Percentiles rank a stretch among this genome's conserved stretches.
phyloP scores from a whole-genome alignment of 2,113 vertebrate genomes.

The Ivindomyrus marchei region DNA sequence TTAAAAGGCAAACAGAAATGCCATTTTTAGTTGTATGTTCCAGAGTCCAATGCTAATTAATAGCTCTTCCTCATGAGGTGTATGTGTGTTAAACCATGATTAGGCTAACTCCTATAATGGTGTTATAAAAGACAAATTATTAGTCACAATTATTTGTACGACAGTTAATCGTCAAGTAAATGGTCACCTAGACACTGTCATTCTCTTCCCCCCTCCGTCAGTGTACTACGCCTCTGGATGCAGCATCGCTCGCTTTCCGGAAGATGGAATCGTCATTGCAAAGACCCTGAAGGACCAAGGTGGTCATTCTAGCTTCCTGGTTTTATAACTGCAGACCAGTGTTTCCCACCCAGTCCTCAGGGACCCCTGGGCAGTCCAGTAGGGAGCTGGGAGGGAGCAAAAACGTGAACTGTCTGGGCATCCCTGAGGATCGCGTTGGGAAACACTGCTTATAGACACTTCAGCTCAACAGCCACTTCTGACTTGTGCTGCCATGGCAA shows the following conservation, averaged over 20 bases:
- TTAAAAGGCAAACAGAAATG: too few relatives aligned
- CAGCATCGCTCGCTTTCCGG: constrained; percentile 91
- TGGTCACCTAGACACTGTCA: neutral
- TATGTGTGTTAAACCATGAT: neutral
- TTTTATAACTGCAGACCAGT: neutral
- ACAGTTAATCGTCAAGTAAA: neutral
- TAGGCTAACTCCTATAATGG: neutral
- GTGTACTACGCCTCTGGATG: constrained; percentile 98
- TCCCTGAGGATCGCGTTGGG: neutral
- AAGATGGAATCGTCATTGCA: constrained; percentile 89
- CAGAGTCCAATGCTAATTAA: too few relatives aligned
- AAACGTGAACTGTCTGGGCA: neutral
- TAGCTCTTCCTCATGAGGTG: too few relatives aligned
- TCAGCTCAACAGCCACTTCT: neutral
- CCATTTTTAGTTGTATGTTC: too few relatives aligned
- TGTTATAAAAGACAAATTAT: neutral
- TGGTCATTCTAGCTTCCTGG: constrained; percentile 39
- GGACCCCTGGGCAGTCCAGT: neutral
- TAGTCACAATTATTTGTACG: neutral
- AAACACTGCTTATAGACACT: neutral
- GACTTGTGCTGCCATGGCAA: constrained; percentile 27
- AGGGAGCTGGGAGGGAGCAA: neutral
- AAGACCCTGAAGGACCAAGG: constrained; percentile 98
- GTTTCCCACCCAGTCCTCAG: neutral
- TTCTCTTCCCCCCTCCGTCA: constrained; percentile 36